These are phyloP conservation scores for Pomacea canaliculata DNA, from an alignment of 2,888 invertebrate species.

Conservation along the genomic window DNA sequence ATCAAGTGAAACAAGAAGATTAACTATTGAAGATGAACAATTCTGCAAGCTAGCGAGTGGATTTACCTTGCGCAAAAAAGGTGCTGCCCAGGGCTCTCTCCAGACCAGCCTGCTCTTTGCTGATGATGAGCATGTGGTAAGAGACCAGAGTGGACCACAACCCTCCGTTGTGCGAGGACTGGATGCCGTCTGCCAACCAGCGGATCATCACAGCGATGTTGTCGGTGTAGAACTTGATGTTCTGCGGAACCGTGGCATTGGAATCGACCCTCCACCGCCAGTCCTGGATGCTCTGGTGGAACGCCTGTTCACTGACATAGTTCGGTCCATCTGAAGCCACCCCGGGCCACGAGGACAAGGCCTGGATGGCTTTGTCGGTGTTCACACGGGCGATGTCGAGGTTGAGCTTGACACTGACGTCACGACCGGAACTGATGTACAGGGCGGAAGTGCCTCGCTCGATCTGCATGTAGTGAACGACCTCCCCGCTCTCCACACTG, in stretches of 20 bases:
- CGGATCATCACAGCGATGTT: conserved; percentile 41
- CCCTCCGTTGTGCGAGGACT: conserved; percentile 32
- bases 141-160: conserved; percentile 49
- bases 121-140: conserved; percentile 51
- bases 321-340: not conserved
- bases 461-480: conserved; percentile 49
- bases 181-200: conserved; percentile 44
- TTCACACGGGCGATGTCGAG: conserved; percentile 5
- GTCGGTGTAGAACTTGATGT: conserved; percentile 41
- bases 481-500: conserved; percentile 45
- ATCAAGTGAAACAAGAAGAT: not conserved
- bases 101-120: conserved; percentile 53
- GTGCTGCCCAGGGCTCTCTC: conserved; percentile 55
- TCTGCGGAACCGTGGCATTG: conserved; percentile 27
- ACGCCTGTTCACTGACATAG: conserved; percentile 3
- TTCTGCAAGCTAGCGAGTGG: not conserved
- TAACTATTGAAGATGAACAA: not conserved
- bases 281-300: conserved; percentile 18
- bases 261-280: conserved; percentile 14
- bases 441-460: conserved; percentile 53
- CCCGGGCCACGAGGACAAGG: conserved; percentile 15
- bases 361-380: conserved; percentile 15
- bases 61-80: conserved; percentile 49
- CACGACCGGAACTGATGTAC: conserved; percentile 45
- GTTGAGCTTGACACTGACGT: not conserved